These are phyloP conservation scores for Podocnemis expansa DNA, from an alignment of 2,113 vertebrate species.

Conservation along the genomic window DNA sequence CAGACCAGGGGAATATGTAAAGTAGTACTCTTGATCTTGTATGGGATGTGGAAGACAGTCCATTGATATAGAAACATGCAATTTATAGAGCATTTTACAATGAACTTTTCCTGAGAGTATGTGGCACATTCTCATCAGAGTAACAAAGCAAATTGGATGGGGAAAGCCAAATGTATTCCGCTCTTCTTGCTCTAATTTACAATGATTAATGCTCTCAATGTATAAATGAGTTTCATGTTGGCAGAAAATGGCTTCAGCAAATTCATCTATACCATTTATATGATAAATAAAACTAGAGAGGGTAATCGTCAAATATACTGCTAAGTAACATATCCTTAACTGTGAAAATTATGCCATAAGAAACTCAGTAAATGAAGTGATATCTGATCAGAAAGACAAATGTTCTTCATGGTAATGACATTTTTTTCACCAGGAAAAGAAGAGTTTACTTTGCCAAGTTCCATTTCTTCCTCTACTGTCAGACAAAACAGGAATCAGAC, in stretches of 20 bases:
- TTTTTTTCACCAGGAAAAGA: conserved; percentile 26
- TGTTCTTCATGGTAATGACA: conserved; percentile 32
- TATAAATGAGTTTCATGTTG: background rate
- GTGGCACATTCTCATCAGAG: background rate
- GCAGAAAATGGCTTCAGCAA: fast-evolving
- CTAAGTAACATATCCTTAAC: background rate
- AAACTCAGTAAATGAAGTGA: conserved; percentile 3
- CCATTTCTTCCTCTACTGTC: conserved; percentile 37
- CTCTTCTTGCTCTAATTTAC: background rate
- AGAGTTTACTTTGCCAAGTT: conserved; percentile 57
- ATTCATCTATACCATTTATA: background rate
- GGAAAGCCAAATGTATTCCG: background rate
- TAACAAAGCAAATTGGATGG: background rate
- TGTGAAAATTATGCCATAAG: too few relatives aligned
- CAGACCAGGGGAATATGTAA: background rate
- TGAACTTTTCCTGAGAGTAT: background rate
- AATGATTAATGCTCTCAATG: background rate
- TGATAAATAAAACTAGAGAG: background rate
- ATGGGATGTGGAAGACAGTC: background rate
- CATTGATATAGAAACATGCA: background rate
- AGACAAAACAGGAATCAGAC: conserved; percentile 36
- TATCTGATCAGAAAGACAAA: conserved; percentile 40
- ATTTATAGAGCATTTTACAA: background rate
- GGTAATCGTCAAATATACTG: background rate
- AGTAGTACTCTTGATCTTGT: background rate